Evolutionary conservation across 1,140 invertebrate species (phyloP), one percentile per base, ranked within the genome.

Genomic region (Bombus terrestris): DNA sequence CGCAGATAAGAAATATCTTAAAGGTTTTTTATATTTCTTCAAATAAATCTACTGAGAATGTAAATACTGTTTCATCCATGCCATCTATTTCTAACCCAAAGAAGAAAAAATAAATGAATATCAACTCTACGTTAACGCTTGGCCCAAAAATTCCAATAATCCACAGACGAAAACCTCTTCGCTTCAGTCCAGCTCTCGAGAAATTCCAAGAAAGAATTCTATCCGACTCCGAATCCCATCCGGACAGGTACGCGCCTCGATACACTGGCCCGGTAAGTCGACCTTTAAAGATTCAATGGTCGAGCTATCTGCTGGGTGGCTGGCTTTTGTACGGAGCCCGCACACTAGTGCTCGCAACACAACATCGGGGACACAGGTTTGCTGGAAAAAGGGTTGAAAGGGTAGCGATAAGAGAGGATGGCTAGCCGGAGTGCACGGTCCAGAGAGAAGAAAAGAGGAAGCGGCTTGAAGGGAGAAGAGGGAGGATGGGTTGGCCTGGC

Each of bases 311-410:
- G 43, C 47, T 84, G 76, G 81, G 28, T 88, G 82, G 41, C 78
- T 81, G 86, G 79, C 79, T 88, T 89, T 89, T 89, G 88, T 89
- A 64, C 68, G 32, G 28, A 47, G 35, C 37, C 43, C 69, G 77
- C 43, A 35, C 69, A 57, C 39, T 25, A 71, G 76, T 66, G 73
- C 57, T 76, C 81, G 62, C 35, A 35, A 15, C 68, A 15, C 66
- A 68, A 32, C 69, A 53, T 59, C 28, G 57, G 47, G 64, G 53
- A 66, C 64, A 59, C 64, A 59, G 62, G 47, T 85, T 62, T 68
- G 79, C 10, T 83, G 86, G 69, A 89, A 86, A 90, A 90, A 90
- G 89, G 85, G 86, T 91, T 88, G 88, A 91, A 91, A 92, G 87
- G 84, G 74, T 88, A 83, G 76, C 79, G 86, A 90, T 91, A 91